phyloP scores from a whole-genome alignment of 2,797 vertebrate genomes.

The Chrysocyon brachyurus region DNA sequence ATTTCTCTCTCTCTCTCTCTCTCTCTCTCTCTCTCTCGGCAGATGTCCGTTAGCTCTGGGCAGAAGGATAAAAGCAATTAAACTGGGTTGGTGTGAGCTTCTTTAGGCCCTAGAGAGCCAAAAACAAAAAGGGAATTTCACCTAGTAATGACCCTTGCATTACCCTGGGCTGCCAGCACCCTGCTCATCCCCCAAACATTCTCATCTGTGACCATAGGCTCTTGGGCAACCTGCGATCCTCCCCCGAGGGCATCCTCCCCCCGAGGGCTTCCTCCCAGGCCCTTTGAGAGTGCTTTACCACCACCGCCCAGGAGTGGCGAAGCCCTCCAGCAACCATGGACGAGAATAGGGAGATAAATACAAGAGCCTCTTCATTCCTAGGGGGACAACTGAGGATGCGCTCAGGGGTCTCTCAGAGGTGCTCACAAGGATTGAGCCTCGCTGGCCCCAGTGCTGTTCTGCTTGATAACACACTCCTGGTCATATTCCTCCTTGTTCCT shows the following conservation, averaged over 20 bases:
- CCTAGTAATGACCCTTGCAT: neutral
- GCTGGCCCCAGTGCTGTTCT: neutral
- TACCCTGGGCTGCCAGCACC: neutral
- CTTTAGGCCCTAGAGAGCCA: neutral
- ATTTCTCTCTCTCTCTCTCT: neutral
- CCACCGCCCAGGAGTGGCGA: neutral
- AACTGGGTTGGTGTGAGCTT: neutral
- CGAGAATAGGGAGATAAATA: neutral
- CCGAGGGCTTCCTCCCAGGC: neutral
- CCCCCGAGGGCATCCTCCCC: neutral
- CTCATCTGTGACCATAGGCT: fast-evolving
- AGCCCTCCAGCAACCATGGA: neutral
- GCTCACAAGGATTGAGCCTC: neutral
- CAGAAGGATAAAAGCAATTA: neutral
- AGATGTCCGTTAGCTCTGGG: neutral
- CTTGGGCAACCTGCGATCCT: neutral
- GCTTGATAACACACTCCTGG: neutral
- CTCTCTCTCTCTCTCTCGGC: neutral
- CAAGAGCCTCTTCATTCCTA: neutral
- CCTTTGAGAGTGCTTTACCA: neutral
- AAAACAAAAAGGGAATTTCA: neutral
- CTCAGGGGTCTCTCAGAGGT: neutral
- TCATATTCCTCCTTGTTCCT: neutral
- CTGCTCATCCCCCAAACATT: no score
- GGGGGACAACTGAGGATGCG: neutral